Conservation (phyloP, 2,113 vertebrate species). For the Pteropus alecto region DNA sequence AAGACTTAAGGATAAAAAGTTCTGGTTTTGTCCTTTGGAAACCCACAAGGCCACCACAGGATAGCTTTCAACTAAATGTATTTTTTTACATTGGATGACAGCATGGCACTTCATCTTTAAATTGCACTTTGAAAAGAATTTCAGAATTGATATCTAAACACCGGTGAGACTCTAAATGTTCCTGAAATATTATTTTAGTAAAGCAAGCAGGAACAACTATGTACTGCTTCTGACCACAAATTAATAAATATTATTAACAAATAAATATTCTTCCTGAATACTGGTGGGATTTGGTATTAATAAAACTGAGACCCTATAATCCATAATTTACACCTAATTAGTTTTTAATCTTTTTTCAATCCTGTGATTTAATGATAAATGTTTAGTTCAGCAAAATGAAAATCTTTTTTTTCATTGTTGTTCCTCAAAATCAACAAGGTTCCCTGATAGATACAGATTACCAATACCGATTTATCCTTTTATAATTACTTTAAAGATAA, state of each 20-base stretch:
- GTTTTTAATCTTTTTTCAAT: constrained; percentile 77
- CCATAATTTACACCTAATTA: constrained; percentile 80
- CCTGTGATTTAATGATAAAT: constrained; percentile 79
- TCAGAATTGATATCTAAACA: not conserved
- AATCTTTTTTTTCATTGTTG: constrained; percentile 76
- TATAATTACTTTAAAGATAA: constrained; percentile 81
- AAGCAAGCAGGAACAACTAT: not conserved
- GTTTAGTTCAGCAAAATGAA: constrained; percentile 78
- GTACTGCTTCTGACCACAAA: not conserved
- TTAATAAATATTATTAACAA: constrained; percentile 70
- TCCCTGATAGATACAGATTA: constrained; percentile 80
- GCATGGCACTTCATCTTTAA: not conserved
- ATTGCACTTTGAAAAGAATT: not conserved
- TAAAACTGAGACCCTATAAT: constrained; percentile 72
- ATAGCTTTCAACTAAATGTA: not conserved
- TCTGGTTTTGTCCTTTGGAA: not conserved
- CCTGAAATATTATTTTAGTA: not conserved
- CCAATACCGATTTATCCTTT: constrained; percentile 80
- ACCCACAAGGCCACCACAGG: not conserved
- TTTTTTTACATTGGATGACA: not conserved
- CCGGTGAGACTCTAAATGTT: not conserved
- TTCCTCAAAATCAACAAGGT: constrained; percentile 81
- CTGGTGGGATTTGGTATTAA: constrained; percentile 69
- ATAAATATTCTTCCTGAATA: constrained; percentile 69
- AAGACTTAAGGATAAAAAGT: not conserved